phyloP scores from a whole-genome alignment of 1,140 invertebrate species.

The Periplaneta americana region DNA sequence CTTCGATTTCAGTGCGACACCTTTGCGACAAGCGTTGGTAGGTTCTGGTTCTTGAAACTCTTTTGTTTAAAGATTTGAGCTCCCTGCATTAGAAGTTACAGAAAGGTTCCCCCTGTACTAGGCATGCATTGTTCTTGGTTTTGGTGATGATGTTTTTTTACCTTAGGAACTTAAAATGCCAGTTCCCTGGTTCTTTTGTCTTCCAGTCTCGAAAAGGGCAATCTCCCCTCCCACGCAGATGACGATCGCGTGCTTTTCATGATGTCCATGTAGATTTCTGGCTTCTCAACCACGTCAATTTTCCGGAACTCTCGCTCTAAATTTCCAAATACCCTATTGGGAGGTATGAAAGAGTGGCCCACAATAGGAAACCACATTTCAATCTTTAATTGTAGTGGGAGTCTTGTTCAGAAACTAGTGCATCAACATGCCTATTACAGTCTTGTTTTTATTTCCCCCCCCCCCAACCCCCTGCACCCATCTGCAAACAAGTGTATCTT shows the following conservation, averaged over 20 bases:
- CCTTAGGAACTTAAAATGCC: not conserved
- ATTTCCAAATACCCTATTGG: not conserved
- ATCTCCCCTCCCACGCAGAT: too few relatives aligned
- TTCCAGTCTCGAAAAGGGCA: too few relatives aligned
- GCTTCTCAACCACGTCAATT: not conserved
- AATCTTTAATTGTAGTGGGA: not conserved
- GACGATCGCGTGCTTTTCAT: slow-evolving; percentile 1
- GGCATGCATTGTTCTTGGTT: not conserved
- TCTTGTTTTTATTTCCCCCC: slow-evolving; percentile 6
- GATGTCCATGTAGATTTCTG: slow-evolving; percentile 2
- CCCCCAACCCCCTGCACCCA: too few relatives aligned
- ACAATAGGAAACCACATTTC: slow-evolving; percentile 3
- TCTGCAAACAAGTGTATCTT: slow-evolving; percentile 1
- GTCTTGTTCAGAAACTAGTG: not conserved
- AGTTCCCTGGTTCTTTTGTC: slow-evolving; percentile 4
- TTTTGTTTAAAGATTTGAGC: not conserved
- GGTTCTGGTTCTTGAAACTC: not conserved
- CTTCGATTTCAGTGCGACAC: not conserved
- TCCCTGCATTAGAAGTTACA: not conserved
- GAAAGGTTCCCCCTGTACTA: not conserved
- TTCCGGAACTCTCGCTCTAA: slow-evolving; percentile 4
- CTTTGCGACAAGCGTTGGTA: slow-evolving; percentile 3
- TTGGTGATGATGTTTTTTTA: not conserved
- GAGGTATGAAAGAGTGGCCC: not conserved
- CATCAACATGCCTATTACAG: slow-evolving; percentile 11